phyloP scores from a whole-genome alignment of 2,113 vertebrate species.

The Cavia aperea region DNA sequence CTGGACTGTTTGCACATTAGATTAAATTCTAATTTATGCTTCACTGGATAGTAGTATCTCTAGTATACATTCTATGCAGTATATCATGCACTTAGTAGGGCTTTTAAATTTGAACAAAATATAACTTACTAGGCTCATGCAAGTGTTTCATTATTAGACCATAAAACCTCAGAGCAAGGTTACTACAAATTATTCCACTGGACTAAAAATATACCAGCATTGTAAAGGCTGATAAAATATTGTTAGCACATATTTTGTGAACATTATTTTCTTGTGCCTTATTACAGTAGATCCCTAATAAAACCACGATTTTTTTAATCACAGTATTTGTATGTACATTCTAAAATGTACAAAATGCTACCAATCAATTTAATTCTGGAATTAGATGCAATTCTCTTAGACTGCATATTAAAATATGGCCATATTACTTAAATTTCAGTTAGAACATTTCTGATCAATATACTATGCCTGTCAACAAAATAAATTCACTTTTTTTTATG shows the following conservation, averaged over 20 bases:
- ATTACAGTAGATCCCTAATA: conserved; percentile 71
- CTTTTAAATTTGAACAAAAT: conserved; percentile 71
- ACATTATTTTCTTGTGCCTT: conserved; percentile 66
- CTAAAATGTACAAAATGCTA: conserved; percentile 73
- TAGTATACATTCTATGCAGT: conserved; percentile 68
- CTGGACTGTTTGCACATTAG: conserved; percentile 62
- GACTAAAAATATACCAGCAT: conserved; percentile 69
- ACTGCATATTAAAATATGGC: conserved; percentile 70
- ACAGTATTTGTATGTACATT: conserved; percentile 76
- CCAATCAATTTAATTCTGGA: conserved; percentile 72
- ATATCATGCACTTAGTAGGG: conserved; percentile 75
- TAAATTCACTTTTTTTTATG: conserved; percentile 74
- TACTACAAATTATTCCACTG: conserved; percentile 67
- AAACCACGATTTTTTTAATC: conserved; percentile 70
- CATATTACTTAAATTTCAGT: conserved; percentile 68
- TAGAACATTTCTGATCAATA: conserved; percentile 72
- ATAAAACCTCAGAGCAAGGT: conserved; percentile 68
- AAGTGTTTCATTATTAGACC: conserved; percentile 69
- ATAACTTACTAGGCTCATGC: conserved; percentile 67
- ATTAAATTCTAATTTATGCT: conserved; percentile 63
- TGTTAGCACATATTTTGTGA: conserved; percentile 66
- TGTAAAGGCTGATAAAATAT: conserved; percentile 61
- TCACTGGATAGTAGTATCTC: conserved; percentile 64
- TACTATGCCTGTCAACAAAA: conserved; percentile 67
- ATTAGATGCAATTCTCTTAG: conserved; percentile 73